These are phyloP conservation scores for Thunnus maccoyii DNA, from an alignment of 2,113 vertebrate genomes.

Conservation along the genomic window DNA sequence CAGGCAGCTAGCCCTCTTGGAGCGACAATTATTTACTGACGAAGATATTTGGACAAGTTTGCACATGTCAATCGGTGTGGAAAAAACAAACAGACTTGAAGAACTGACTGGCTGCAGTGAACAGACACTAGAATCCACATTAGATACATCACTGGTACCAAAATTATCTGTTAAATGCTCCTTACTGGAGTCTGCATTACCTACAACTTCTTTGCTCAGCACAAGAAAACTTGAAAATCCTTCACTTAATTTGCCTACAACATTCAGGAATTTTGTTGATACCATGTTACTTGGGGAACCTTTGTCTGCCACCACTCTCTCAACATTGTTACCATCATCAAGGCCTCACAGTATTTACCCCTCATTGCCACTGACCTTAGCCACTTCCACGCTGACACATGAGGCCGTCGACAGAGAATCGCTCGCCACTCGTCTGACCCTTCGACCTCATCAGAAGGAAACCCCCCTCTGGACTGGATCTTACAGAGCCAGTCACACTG, in stretches of 20 bases:
- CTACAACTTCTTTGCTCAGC: too few species aligned
- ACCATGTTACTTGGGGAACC: neutral
- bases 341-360: slow-evolving; percentile 27
- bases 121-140: neutral
- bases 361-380: slow-evolving; percentile 24
- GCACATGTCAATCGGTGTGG: neutral
- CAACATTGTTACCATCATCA: slow-evolving; percentile 1
- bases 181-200: too few species aligned
- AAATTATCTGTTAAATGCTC: too few species aligned
- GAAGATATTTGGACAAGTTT: neutral
- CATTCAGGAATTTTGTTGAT: neutral
- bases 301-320: neutral
- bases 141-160: too few species aligned
- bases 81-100: neutral
- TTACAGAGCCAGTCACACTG: slow-evolving; percentile 34
- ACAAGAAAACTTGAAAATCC: too few species aligned
- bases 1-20: neutral
- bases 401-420: slow-evolving; percentile 5
- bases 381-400: slow-evolving; percentile 34
- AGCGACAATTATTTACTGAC: neutral
- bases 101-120: neutral
- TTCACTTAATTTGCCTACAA: neutral
- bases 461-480: slow-evolving; percentile 15
- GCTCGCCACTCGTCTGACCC: slow-evolving; percentile 61
- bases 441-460: slow-evolving; percentile 38